Percentiles rank a stretch among this genome's conserved stretches.
Conservation (phyloP, 2,113 vertebrate genomes). For the Dascyllus trimaculatus region DNA sequence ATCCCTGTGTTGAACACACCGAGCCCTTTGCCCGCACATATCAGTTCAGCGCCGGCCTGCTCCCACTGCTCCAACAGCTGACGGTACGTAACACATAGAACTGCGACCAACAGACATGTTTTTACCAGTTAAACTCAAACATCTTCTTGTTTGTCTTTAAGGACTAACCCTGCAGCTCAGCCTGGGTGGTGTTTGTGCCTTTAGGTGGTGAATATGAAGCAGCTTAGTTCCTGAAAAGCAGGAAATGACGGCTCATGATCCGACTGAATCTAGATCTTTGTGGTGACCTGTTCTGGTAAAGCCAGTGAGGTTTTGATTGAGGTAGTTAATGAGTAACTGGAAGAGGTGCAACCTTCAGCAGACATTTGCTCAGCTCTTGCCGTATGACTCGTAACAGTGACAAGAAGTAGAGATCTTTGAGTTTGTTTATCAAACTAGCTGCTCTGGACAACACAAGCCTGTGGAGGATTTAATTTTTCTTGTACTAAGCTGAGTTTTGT, state of each 20-base stretch:
- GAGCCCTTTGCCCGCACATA: constrained; percentile 79
- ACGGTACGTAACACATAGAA: constrained; percentile 63
- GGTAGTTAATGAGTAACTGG: constrained; percentile 80
- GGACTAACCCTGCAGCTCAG: not conserved
- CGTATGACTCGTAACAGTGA: constrained; percentile 39
- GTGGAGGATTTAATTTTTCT: constrained; percentile 3
- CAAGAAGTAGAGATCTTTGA: constrained; percentile 15
- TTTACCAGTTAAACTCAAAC: not conserved
- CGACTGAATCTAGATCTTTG: not conserved
- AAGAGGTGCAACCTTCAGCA: constrained; percentile 71
- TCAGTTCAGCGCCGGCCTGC: constrained; percentile 68
- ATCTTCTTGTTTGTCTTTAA: not conserved
- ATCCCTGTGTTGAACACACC: constrained; percentile 52
- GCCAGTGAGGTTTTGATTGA: constrained; percentile 61
- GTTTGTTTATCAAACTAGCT: constrained; percentile 18
- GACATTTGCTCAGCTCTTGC: constrained; percentile 47
- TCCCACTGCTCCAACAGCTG: constrained; percentile 61
- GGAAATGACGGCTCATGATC: constrained; percentile 35
- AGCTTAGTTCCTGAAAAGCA: constrained; percentile 17
- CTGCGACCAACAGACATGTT: not conserved
- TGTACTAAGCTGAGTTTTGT: constrained; percentile 17
- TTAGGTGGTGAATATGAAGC: not conserved
- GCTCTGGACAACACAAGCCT: not conserved
- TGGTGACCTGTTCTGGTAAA: constrained; percentile 29
- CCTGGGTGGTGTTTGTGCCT: not conserved